These are phyloP conservation scores for Nyctibius bracteatus DNA, from an alignment of 2,113 vertebrate genomes.

Conservation along the genomic window DNA sequence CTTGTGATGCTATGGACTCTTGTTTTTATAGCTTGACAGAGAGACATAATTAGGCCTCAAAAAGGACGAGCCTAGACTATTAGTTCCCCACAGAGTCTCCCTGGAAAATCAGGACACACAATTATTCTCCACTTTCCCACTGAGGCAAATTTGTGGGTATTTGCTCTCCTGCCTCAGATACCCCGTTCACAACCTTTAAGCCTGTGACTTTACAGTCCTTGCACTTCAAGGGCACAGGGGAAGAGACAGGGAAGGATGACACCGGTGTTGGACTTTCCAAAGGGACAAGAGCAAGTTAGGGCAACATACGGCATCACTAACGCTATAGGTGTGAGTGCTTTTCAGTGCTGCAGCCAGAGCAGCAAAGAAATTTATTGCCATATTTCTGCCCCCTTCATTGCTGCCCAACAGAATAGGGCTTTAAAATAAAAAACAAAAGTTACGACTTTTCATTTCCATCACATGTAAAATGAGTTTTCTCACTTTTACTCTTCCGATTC, in stretches of 20 bases:
- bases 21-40: slow-evolving; percentile 54
- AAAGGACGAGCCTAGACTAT: slow-evolving; percentile 56
- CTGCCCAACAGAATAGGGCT: background rate
- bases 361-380: background rate
- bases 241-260: background rate
- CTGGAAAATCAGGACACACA: slow-evolving; percentile 51
- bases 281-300: background rate
- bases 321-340: background rate
- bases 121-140: background rate
- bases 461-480: background rate
- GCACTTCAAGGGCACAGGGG: background rate
- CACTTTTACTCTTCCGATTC: too few relatives aligned
- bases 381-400: background rate
- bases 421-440: background rate
- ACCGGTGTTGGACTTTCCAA: background rate
- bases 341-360: background rate
- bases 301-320: background rate
- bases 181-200: background rate
- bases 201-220: background rate
- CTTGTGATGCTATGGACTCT: slow-evolving; percentile 41
- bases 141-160: background rate
- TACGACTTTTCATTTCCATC: background rate
- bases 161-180: background rate
- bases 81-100: slow-evolving; percentile 33
- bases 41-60: slow-evolving; percentile 65